Percentiles rank a stretch among this genome's conserved stretches.
These are phyloP conservation scores for Agrenia bidenticulata DNA, from an alignment of 2,888 invertebrate species.

Conservation along the genomic window DNA sequence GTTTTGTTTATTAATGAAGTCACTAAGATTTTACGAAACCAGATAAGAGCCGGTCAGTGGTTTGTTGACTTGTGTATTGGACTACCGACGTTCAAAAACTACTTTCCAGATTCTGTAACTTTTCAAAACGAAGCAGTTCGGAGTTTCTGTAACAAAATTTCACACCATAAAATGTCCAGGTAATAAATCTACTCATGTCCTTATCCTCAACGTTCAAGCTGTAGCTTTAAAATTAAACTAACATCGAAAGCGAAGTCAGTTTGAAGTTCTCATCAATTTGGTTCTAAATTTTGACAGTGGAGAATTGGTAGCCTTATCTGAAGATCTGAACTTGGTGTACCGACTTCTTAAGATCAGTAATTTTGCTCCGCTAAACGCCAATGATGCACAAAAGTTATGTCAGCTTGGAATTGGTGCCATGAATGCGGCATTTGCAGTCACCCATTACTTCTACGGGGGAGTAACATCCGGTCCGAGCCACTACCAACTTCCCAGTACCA, in stretches of 20 bases:
- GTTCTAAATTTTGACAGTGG: constrained; percentile 17
- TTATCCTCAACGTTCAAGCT: too few species aligned
- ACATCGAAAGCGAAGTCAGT: too few species aligned
- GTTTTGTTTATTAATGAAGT: constrained; percentile 47
- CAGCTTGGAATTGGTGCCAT: constrained; percentile 44
- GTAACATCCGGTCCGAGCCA: constrained; percentile 6
- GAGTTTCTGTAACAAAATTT: constrained; percentile 35
- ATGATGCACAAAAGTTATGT: constrained; percentile 44
- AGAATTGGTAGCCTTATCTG: constrained; percentile 36
- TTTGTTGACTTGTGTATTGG: constrained; percentile 47
- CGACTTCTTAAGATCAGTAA: constrained; percentile 46
- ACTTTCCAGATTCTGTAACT: constrained; percentile 33
- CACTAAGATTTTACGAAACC: constrained; percentile 42
- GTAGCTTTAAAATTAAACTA: too few species aligned
- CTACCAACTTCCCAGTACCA: constrained; percentile 15
- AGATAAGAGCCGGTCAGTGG: constrained; percentile 45
- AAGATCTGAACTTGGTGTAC: constrained; percentile 51
- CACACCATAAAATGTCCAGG: constrained; percentile 31
- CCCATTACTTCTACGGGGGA: constrained; percentile 44
- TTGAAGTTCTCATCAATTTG: neutral
- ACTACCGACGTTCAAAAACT: constrained; percentile 42
- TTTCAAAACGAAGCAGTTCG: constrained; percentile 43
- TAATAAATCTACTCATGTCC: too few species aligned
- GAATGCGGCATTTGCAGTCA: constrained; percentile 48
- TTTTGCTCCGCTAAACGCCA: constrained; percentile 42